These are phyloP conservation scores for Leptarthrus brevirostris DNA, from an alignment of 2,888 invertebrate species.

Conservation along the genomic window DNA sequence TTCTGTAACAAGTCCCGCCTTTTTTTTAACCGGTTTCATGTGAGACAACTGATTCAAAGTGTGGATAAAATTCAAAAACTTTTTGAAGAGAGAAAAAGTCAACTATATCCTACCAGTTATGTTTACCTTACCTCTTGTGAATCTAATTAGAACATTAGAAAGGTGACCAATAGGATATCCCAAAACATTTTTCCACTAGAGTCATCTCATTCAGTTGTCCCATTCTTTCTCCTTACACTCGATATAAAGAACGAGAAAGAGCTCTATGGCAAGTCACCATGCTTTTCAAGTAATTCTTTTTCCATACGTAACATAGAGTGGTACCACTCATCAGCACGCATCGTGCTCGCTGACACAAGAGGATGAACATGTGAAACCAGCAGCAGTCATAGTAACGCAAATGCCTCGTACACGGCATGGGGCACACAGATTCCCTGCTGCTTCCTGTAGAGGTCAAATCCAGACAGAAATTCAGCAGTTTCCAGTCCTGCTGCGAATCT, in stretches of 20 bases:
- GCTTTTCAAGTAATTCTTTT: not conserved
- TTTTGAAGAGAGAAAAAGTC: not conserved
- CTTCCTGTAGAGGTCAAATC: slow-evolving; percentile 57
- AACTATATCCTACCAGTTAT: not conserved
- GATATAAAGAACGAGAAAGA: not conserved
- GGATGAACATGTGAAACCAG: slow-evolving; percentile 24
- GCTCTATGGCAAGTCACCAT: not conserved
- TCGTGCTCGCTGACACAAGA: slow-evolving; percentile 4
- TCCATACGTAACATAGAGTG: not conserved
- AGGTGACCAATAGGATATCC: not conserved
- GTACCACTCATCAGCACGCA: slow-evolving; percentile 42
- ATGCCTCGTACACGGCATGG: slow-evolving; percentile 52
- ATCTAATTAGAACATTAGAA: slow-evolving; percentile 36
- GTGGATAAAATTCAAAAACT: no score
- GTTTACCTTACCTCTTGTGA: not conserved
- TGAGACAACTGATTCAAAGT: no score
- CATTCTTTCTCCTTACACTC: not conserved
- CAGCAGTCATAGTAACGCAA: slow-evolving; percentile 49
- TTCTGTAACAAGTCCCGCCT: not conserved
- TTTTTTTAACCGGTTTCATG: not conserved
- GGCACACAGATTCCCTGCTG: slow-evolving; percentile 55
- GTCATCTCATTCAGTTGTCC: not conserved
- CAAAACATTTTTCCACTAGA: not conserved
- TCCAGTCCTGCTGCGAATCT: slow-evolving; percentile 68
- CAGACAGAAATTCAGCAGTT: slow-evolving; percentile 63